Base-by-base conservation (phyloP, 2,888 invertebrate genomes). In the Drosophila meridiana region DNA sequence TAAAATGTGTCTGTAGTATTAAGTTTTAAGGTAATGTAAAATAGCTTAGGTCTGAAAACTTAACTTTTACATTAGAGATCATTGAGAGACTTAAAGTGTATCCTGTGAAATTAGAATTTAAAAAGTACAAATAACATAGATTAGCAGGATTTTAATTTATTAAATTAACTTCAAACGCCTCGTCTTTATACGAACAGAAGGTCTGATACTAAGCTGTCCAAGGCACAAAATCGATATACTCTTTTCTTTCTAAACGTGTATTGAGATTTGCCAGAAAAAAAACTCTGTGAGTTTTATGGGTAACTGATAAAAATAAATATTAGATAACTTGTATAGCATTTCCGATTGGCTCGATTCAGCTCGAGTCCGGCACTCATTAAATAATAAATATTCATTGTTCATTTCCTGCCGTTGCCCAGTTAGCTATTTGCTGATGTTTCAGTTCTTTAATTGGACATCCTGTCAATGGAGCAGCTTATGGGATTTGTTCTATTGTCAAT, bases 401-500 rank as follows among this genome's bases (percentile, higher is more conserved):
- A 53, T 32, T 64, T 47, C n/a, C 34, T 32, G 28, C 3, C n/a
- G 20, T 11, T 14, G 48, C 28, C 13, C 40, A 3, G 4, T 32
- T 43, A 4, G 32, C 42, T 9, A 2, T 34, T 48, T 9, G 36
- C 45, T 43, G 50, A 13, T 11, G 36, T n/a, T 34, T 45, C 38
- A 3, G 48, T 34, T 32, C 4, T 34, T 43, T 26, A 47, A 38
- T 32, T 70, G 14, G 34, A 28, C 38, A 52, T 52, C 38, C 38
- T 28, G 55, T 8, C 28, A 55, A 28, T 28, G 20, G 20, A 40
- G 26, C 14, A 20, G 73, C 50, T 52, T 40, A 59, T 60, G 36
- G 34, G 43, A 52, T 50, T 69, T 38, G 20, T 50, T 32, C 45
- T 36, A 42, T 58, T 57, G 78, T 32, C 71, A 14, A 65, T 78